Evolutionary conservation across 2,113 vertebrate genomes (phyloP), one percentile per base, ranked within the genome.

Genomic region (Gopherus flavomarginatus): DNA sequence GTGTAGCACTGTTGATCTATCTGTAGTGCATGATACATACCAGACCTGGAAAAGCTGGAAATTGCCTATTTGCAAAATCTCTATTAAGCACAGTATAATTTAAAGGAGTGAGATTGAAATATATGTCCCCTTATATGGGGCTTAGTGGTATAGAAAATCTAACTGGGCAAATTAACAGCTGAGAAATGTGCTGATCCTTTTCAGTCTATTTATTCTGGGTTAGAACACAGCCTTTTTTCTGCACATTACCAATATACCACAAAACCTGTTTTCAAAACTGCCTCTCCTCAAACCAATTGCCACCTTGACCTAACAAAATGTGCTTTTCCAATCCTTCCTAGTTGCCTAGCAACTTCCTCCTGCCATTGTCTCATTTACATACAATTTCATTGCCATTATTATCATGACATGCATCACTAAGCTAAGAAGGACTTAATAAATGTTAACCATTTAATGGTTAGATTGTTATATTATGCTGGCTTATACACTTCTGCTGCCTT

Each of bases 91-190:
- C 49, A 4, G 4, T 84, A 8, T 16, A 59, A 79, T 44, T 93
- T 94, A 42, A 92, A 93, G 2, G 19, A 53, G 11, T 42, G 16
- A 81, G 92, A 72, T 1, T 38, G 6, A 82, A 86, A 65, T 29
- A 0, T 10, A 22, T 38, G 17, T 38, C 13, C 29, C 16, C 3
- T 57, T 1, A 78, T 24, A 72, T 0, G 0, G 6, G 8, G 6
- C 17, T 87, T 26, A 72, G 8, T 82, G 57, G n/a, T 1, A 0
- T 17, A 24, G 7, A 24, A 77, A 17, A 65, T 0, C 10, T 8
- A 27, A 54, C 2, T 65, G 29, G 19, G 80, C 62, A 4, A 87
- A 79, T 31, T n/a, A 81, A 42, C 50, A 72, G 7, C 26, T 62
- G 16, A 11, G 27, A 92, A 87, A 38, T 3, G 8, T 27, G 5